Percentiles rank a stretch among this genome's conserved stretches.
Conservation (phyloP, 1,140 invertebrate species). For the Physella acuta region DNA sequence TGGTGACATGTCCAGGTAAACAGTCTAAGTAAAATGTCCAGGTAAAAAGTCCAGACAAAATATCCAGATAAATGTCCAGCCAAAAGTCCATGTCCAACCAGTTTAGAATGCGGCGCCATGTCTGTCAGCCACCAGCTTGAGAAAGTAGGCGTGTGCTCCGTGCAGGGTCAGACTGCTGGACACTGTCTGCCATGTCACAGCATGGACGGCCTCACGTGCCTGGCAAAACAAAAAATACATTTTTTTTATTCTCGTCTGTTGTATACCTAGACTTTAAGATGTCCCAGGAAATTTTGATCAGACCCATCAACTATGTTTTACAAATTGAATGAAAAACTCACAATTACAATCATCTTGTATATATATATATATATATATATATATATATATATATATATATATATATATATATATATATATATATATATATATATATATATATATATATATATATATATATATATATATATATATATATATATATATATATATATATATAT, state of each 20-base stretch:
- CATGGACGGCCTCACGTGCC: constrained; percentile 38
- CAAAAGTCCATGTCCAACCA: neutral
- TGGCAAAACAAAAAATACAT: constrained; percentile 27
- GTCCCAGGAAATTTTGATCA: neutral
- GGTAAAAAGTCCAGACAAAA: too few relatives aligned
- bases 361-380: neutral
- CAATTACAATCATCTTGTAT: neutral
- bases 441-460: too few relatives aligned
- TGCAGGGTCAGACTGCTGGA: constrained; percentile 37
- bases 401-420: too few relatives aligned
- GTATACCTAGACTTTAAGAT: neutral
- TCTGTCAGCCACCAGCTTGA: constrained; percentile 42
- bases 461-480: too few relatives aligned
- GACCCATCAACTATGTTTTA: neutral
- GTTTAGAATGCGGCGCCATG: constrained; percentile 44
- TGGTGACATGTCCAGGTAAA: neutral
- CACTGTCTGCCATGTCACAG: constrained; percentile 40
- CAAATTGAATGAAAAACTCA: neutral
- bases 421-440: too few relatives aligned
- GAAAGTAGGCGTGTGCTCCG: constrained; percentile 40
- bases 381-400: too few relatives aligned
- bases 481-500: too few relatives aligned
- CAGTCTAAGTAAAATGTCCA: neutral
- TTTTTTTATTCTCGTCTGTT: neutral
- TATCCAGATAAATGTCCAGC: too few relatives aligned